Evolutionary conservation across 2,113 vertebrate genomes (phyloP), one percentile per base, ranked within the genome.

Genomic region (Nothocercus nigrocapillus): DNA sequence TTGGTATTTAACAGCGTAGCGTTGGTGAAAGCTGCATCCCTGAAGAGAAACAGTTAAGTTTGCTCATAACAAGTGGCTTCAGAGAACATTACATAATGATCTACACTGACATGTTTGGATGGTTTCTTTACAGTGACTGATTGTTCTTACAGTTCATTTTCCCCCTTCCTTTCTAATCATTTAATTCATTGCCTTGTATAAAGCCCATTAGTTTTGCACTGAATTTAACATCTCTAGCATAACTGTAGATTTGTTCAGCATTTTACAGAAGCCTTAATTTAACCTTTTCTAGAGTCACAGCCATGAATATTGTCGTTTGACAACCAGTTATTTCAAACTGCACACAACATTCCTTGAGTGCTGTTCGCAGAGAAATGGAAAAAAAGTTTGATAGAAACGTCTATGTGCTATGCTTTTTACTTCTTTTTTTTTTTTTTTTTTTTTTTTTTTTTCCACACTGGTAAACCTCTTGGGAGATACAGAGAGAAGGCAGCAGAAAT

Each of bases 271-370:
- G 42, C 77, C 75, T 95, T 91, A 89, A 92, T 93, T 97, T 94
- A 95, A 75, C 49, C 64, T 96, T 96, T 92, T 96, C 85, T 90
- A n/a, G 36, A 53, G 34, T 85, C 92, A 62, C 76, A 95, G 78
- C 78, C 95, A 11, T 82, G 88, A 95, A 86, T 69, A 47, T 56
- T 82, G 34, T 64, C 75, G 61, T 90, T 93, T 95, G 95, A 95
- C 94, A 97, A 63, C 63, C 72, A 89, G 66, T 94, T 95, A 96
- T 96, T 97, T 96, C 84, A 93, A 94, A 91, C 54, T 77, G 77
- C 63, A 78, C 85, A 73, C 54, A 66, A 30, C 38, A 36, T 40
- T 96, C 45, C 73, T 92, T 72, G 64, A 89, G 78, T 80, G 42
- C 34, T 88, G 58, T 85, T 94, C 42, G 38, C 5, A 44, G 27